Base-by-base conservation (phyloP, 1,140 invertebrate species). In the Hormaphis cornu region DNA sequence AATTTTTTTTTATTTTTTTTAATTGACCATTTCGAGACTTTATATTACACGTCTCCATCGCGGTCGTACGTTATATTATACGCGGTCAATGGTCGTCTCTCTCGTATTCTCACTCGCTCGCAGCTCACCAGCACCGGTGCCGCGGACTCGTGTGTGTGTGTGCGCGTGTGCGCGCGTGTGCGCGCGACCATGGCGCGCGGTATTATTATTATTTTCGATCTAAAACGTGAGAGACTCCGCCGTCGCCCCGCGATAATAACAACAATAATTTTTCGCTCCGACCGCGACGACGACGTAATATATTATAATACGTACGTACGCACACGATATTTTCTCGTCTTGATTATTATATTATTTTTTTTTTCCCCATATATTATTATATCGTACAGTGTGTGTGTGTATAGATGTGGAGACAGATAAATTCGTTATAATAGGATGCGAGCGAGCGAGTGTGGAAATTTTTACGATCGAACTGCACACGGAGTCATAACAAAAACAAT, bases 211-310 rank as follows among this genome's bases (percentile, higher is more conserved):
- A n/a, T n/a, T 63, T 61, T 63, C 59, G 24, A 63, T 63, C 59
- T 63, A 63, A 63, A 63, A 63, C 59, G 59, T 63, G 59, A 63
- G n/a, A n/a, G 59, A 63, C 59, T 50, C 42, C 2, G 46, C 46
- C 46, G 46, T 20, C 1, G 59, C 40, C 35, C 24, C 22, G 22
- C 26, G n/a, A 63, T 63, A 63, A 63, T 48, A 63, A 63, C 59
- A 63, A 63, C 26, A 63, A 63, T 63, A 63, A 63, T 63, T 63
- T 48, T 63, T 63, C 59, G 59, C 59, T 63, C 59, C 59, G 59
- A 63, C 59, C 59, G 59, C 59, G 59, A 63, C 59, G 40, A 48
- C 59, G 26, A 8, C n/a, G n/a, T n/a, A 22, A 24, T 56, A 56
- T 35, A 37, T 20, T 44, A 18, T 18, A 20, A 54, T 33, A 46